Conservation (phyloP, 2,113 vertebrate genomes). For the Tenrec ecaudatus region DNA sequence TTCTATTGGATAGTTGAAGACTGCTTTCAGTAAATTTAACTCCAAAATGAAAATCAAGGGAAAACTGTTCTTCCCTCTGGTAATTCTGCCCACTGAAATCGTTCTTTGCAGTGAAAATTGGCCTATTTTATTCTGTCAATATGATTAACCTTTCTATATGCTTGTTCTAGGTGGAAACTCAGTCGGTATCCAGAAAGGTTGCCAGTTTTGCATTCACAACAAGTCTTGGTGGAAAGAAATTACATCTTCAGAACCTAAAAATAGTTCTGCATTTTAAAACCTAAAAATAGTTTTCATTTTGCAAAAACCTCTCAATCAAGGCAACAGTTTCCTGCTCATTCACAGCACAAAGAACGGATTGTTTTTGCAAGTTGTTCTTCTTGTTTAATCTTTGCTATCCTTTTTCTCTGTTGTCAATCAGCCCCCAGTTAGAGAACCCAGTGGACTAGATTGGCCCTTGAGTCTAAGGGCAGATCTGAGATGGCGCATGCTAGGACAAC, state of each 20-base stretch:
- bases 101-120: slow-evolving; percentile 51
- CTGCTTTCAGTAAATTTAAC: slow-evolving; percentile 41
- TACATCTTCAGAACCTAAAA: slow-evolving; percentile 65
- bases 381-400: background rate
- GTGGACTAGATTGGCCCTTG: background rate
- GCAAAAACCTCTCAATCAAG: slow-evolving; percentile 3
- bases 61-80: slow-evolving; percentile 34
- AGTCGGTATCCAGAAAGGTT: slow-evolving; percentile 64
- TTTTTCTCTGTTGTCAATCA: background rate
- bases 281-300: slow-evolving; percentile 74
- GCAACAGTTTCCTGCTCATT: slow-evolving; percentile 25
- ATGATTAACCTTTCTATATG: slow-evolving; percentile 72
- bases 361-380: background rate
- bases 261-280: slow-evolving; percentile 53
- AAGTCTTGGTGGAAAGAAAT: slow-evolving; percentile 62
- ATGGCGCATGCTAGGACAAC: background rate
- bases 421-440: background rate
- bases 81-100: slow-evolving; percentile 48
- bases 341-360: background rate
- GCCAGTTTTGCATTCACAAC: slow-evolving; percentile 57
- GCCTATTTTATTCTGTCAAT: slow-evolving; percentile 62
- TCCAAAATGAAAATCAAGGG: slow-evolving; percentile 60
- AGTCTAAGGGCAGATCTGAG: background rate
- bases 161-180: slow-evolving; percentile 59
- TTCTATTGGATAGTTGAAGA: slow-evolving; percentile 34